These are phyloP conservation scores for Hylia prasina DNA, from an alignment of 2,113 vertebrate genomes.

Conservation along the genomic window DNA sequence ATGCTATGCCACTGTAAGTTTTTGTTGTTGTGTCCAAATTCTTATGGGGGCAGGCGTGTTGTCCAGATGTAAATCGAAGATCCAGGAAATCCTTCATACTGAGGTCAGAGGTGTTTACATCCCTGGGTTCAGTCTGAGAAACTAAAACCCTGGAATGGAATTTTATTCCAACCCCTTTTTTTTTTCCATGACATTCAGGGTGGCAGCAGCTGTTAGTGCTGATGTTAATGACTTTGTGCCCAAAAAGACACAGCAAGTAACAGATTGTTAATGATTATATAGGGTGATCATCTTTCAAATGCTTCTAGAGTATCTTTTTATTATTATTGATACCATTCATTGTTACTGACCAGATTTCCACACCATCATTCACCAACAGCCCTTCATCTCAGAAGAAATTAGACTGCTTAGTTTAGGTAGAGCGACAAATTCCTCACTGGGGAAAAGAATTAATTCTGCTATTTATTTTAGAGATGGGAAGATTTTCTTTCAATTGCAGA, in stretches of 20 bases:
- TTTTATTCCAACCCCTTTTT: background rate
- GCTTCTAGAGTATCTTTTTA: background rate
- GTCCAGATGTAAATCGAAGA: background rate
- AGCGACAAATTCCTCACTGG: background rate
- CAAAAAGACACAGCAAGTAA: background rate
- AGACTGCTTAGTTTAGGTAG: background rate
- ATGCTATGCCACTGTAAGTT: background rate
- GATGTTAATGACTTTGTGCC: conserved; percentile 1
- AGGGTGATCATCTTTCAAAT: conserved; percentile 5
- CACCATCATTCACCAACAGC: background rate
- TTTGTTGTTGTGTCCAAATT: background rate
- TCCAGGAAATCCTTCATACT: background rate
- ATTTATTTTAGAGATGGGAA: background rate
- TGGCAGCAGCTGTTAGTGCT: conserved; percentile 1
- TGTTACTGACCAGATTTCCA: background rate
- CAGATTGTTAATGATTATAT: conserved; percentile 35
- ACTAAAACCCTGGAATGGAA: background rate
- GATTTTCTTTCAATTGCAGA: background rate
- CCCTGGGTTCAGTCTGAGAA: background rate
- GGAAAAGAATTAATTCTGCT: background rate
- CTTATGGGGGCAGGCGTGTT: accelerated
- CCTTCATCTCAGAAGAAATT: background rate
- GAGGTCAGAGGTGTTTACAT: background rate
- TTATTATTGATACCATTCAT: background rate
- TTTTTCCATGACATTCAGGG: background rate